Evolutionary conservation across 2,113 vertebrate genomes (phyloP), one percentile per base, ranked within the genome.

Genomic region (Oryzias melastigma): DNA sequence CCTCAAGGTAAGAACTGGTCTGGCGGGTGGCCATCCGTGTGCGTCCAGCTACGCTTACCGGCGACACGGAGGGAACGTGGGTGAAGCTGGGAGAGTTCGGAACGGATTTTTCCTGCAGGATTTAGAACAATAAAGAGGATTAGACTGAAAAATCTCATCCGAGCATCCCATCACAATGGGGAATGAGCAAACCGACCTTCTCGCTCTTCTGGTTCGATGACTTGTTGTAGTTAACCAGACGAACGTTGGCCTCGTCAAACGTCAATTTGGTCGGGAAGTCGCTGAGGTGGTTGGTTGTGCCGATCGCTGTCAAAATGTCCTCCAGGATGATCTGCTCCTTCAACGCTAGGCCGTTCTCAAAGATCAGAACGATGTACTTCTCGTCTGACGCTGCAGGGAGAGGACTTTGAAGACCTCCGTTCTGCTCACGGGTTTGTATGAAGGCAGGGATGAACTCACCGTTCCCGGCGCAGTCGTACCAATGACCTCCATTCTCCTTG

Each of bases 351-450:
- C 93, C 92, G 66, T 93, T 94, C 91, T 98, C 95, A 76, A 99
- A 98, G 89, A 99, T 98, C 77, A 99, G 78, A 47, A 97, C 96
- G 15, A 99, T 96, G 71, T 94, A 98, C 47, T 97, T 94, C 81
- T 98, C 96, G 66, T 96, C 95, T 3, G 89, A 83, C 87, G 90
- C 97, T 98, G 87, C 3, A 49, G 29, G 17, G 12, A 6, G 14
- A 48, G 8, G 50, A 24, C 14, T 14, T 14, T 20, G 49, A 52
- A 48, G 8, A n/a, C 1, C 35, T 35, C 35, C 35, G 12, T 35
- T 8, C 35, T 35, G 35, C 35, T 12, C 6, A 18, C n/a, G n/a
- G 27, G 16, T 5, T 24, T 13, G 48, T 2, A 7, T 13, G n/a
- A 1, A n/a, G 42, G 53, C 4, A 1, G 8, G 7, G 3, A 7